Percentiles rank a stretch among this genome's conserved stretches.
phyloP scores from a whole-genome alignment of 2,797 vertebrate species.

The Pteropus rufus region DNA sequence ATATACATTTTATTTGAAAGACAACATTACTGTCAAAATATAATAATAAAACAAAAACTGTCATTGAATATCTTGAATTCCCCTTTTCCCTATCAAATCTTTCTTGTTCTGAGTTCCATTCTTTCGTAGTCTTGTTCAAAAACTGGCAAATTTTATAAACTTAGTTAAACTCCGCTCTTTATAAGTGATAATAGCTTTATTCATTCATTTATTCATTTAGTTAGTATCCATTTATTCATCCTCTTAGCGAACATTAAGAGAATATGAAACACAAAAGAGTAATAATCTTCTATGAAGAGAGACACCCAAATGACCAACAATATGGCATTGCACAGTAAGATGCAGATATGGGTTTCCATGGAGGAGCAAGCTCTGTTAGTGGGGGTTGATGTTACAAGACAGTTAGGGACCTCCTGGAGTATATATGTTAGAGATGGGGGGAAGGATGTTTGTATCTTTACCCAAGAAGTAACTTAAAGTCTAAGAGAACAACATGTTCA shows the following conservation, averaged over 20 bases:
- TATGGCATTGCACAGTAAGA: background rate
- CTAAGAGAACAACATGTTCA: background rate
- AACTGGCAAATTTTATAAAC: background rate
- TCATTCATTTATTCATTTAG: background rate
- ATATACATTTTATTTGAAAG: background rate
- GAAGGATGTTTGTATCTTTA: background rate
- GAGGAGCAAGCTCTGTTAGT: background rate
- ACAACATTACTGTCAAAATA: background rate
- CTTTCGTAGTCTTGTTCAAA: background rate
- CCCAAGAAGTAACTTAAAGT: background rate
- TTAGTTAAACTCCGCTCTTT: background rate
- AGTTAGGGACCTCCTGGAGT: background rate
- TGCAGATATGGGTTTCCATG: background rate
- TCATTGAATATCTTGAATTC: background rate
- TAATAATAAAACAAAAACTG: background rate
- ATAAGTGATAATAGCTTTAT: background rate
- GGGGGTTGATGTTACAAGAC: rapidly evolving
- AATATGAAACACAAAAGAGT: background rate
- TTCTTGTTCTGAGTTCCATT: background rate
- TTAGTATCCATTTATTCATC: background rate
- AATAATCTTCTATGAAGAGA: background rate
- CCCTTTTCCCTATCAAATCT: background rate
- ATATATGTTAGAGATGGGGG: background rate
- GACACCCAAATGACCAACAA: background rate
- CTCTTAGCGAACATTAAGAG: background rate